phyloP scores from a whole-genome alignment of 1,140 invertebrate genomes.

The Zaprionus taronus region DNA sequence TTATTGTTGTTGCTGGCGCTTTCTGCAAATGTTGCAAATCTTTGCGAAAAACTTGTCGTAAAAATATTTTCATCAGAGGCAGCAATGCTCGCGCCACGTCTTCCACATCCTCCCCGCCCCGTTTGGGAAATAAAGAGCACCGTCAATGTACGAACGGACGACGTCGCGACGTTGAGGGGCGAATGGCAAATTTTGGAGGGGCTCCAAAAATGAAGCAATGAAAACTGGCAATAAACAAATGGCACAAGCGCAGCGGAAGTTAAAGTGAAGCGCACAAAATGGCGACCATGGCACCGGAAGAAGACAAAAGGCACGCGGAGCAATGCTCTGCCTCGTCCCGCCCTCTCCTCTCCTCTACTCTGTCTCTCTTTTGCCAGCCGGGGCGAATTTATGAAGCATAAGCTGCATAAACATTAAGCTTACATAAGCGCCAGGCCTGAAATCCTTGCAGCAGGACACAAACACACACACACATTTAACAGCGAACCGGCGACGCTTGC shows the following conservation, averaged over 20 bases:
- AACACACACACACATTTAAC: conserved; percentile 8
- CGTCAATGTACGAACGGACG: neutral
- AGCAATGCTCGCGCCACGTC: neutral
- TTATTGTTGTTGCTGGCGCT: conserved; percentile 39
- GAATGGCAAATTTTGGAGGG: neutral
- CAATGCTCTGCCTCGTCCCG: neutral
- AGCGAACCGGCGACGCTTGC: conserved; percentile 63
- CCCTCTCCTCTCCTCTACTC: neutral
- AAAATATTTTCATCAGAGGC: conserved; percentile 78
- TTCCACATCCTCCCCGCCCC: neutral
- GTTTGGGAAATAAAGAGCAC: conserved; percentile 49
- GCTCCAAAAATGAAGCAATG: conserved; percentile 70
- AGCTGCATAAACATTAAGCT: conserved; percentile 82
- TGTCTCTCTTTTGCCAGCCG: neutral
- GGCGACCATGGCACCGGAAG: conserved; percentile 65
- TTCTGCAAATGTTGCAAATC: conserved; percentile 81
- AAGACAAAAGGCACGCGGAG: conserved; percentile 59
- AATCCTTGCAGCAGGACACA: conserved; percentile 52
- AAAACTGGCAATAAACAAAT: conserved; percentile 80
- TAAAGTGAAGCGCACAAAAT: conserved; percentile 64
- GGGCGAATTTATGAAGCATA: conserved; percentile 78
- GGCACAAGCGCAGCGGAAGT: conserved; percentile 50
- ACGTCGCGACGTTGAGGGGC: conserved; percentile 12
- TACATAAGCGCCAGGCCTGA: conserved; percentile 69
- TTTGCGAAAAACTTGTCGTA: conserved; percentile 81